Evolutionary conservation across 2,113 vertebrate genomes (phyloP).

Genomic region (Agapornis roseicollis): DNA sequence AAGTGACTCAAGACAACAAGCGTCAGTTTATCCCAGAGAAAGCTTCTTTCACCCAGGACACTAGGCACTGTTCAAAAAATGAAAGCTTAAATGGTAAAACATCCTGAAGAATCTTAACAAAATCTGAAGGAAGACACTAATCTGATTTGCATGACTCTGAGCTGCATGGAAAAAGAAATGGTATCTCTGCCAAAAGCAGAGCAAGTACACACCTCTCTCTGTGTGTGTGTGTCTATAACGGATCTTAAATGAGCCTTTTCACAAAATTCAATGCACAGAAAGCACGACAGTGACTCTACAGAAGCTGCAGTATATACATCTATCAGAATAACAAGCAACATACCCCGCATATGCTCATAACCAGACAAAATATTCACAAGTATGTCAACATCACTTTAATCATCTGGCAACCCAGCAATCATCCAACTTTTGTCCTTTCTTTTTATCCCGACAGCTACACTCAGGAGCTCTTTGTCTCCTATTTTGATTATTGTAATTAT

Average conservation of each 20-base stretch:
- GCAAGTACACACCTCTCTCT: background rate
- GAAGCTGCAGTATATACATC: background rate
- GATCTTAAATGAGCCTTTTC: background rate
- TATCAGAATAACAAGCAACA: background rate
- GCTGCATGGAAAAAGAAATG: background rate
- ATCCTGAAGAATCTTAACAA: background rate
- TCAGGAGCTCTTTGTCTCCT: background rate
- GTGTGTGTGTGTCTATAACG: background rate
- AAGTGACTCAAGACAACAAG: background rate
- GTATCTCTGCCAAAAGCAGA: background rate
- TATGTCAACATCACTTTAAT: conserved; percentile 10
- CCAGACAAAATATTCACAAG: conserved; percentile 27
- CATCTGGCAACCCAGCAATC: conserved; percentile 9
- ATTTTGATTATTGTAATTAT: conserved; percentile 36
- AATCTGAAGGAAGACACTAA: background rate
- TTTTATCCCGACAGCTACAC: background rate
- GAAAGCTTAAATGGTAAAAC: background rate
- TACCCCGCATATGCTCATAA: background rate
- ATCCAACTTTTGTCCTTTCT: conserved; percentile 8
- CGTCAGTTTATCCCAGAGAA: background rate
- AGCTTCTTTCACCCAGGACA: background rate
- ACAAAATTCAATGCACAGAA: background rate
- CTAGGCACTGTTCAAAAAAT: background rate
- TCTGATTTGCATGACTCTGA: background rate
- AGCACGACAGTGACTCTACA: background rate